Conservation (phyloP, 2,888 invertebrate genomes). For the Philereme transversata region DNA sequence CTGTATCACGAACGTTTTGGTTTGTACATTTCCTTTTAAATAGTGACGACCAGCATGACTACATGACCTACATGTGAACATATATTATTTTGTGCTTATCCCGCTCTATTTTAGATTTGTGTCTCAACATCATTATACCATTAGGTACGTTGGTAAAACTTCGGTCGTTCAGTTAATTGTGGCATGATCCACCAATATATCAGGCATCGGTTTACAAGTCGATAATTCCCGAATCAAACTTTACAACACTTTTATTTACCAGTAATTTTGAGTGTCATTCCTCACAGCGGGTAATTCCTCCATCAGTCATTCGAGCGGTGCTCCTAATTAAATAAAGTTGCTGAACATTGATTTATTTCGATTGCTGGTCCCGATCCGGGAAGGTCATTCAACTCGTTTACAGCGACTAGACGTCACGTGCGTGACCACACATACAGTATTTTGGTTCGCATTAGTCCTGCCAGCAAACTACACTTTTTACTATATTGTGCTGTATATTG, state of each 20-base stretch:
- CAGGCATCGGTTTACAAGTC: constrained; percentile 17
- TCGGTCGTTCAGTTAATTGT: constrained; percentile 12
- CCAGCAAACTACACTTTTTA: no score
- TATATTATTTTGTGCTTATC: no score
- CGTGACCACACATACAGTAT: constrained; percentile 3
- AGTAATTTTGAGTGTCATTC: constrained; percentile 1
- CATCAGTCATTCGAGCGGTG: not conserved
- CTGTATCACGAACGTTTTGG: not conserved
- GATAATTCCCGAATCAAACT: constrained; percentile 24
- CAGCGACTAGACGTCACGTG: not conserved
- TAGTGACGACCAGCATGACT: no score
- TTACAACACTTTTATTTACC: constrained; percentile 20
- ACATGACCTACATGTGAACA: no score
- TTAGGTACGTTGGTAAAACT: not conserved
- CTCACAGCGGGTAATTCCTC: not conserved
- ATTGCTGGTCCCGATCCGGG: not conserved
- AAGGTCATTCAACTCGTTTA: constrained; percentile 8
- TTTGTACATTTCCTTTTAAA: no score
- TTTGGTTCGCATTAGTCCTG: not conserved
- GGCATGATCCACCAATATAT: constrained; percentile 8
- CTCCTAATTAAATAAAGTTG: constrained; percentile 14
- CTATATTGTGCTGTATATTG: no score
- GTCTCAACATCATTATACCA: not conserved
- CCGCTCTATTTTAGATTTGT: no score
- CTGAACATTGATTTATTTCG: constrained; percentile 24